Base-by-base conservation (phyloP, 2,888 invertebrate species). In the Chymomyza caudatula region DNA sequence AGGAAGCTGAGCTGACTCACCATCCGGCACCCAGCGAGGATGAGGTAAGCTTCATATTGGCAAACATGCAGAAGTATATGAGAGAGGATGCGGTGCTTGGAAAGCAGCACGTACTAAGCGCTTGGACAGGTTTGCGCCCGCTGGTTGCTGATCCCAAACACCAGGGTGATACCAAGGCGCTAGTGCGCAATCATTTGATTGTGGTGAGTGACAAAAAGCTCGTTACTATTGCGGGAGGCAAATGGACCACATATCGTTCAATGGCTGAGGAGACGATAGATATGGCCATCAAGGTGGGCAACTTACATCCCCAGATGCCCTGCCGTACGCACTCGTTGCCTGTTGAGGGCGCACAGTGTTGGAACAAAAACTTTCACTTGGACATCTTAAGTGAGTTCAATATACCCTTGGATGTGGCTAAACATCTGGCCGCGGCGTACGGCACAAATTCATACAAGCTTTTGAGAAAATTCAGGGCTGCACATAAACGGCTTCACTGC, bases 391-490 rank as follows among this genome's bases (percentile, higher is more conserved):
- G 99, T 91, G 98, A 98, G 92, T 98, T 97, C 88, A 98, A 98
- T 5, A 91, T 99, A 29, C 98, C 98, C 89, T 96, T 95, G 90
- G 97, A 98, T 91, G 97, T 97, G 3, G 98, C 98, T 0, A 95
- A 96, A 89, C 98, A 98, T 90, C 92, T 98, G 80, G 93, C 98
- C 0, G 94, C 94, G 80, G 96, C 97, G 1, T 99, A 99, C 87
- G 98, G 98, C 4, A 98, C 98, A 91, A 93, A 97, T 76, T 97
- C 98, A 0, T 97, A 97, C 88, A 95, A 97, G n/a, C 98, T 99
- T 0, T 2, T 93, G 97, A 92, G 97, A 97, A 4, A 92, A 95
- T 23, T 92, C 98, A 85, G 98, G 98, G 0, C 98, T 98, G 80
- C 96, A 95, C 90, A 92, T 97, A 94, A 94, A 86, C 95, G 97